phyloP scores from a whole-genome alignment of 1,140 invertebrate species.

The Pararge aegeria region DNA sequence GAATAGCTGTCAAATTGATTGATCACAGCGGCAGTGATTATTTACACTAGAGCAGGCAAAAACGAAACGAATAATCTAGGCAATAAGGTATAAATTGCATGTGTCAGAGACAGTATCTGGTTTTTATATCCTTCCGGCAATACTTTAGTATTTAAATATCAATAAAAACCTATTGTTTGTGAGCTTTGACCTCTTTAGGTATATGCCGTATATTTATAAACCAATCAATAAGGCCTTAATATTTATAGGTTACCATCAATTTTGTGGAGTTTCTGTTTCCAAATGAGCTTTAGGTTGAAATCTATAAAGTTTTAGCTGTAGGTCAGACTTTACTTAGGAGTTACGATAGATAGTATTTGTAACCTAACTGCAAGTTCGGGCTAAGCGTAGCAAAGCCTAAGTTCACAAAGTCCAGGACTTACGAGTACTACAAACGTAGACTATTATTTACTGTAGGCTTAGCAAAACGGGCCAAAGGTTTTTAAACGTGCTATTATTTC shows the following conservation, averaged over 20 bases:
- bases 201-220: neutral
- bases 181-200: neutral
- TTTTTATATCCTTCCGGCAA: neutral
- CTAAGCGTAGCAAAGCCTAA: too few relatives aligned
- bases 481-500: too few relatives aligned
- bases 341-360: too few relatives aligned
- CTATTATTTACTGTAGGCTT: too few relatives aligned
- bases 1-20: constrained; percentile 45
- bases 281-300: too few relatives aligned
- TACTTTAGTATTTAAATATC: neutral
- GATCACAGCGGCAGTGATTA: constrained; percentile 29
- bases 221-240: neutral
- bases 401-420: too few relatives aligned
- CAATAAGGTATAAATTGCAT: neutral
- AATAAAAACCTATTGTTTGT: neutral
- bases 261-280: too few relatives aligned
- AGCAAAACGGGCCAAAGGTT: too few relatives aligned
- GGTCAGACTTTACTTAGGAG: too few relatives aligned
- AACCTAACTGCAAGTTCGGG: too few relatives aligned
- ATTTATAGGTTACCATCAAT: neutral
- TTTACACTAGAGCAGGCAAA: constrained; percentile 18
- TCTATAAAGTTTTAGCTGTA: too few relatives aligned
- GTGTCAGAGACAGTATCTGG: neutral
- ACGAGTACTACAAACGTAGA: too few relatives aligned
- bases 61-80: neutral